Evolutionary conservation across 2,888 invertebrate genomes (phyloP), one percentile per base, ranked within the genome.

Genomic region (Pristionchus exspectatus): DNA sequence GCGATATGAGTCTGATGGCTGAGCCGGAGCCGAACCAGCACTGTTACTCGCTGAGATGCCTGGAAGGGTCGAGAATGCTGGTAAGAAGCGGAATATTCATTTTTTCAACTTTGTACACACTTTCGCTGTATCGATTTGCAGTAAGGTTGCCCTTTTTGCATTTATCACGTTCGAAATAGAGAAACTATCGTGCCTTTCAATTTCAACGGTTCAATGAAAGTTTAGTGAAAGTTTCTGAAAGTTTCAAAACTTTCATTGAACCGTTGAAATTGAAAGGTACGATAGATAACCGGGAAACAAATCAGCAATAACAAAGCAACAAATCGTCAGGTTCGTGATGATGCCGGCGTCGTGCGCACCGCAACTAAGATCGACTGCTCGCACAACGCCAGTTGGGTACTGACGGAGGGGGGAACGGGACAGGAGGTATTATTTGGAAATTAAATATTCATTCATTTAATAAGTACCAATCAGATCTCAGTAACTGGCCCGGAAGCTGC

Each of bases 311-410:
- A 21, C 59, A 59, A 59, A 69, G n/a, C n/a, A 69, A 24, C 10
- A n/a, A 27, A 12, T 84, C 7, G n/a, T 44, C 69, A 87, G 87
- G 30, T 87, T n/a, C 87, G 87, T 1, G 87, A 87, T 10, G 87
- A 87, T 30, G 7, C 44, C 4, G 87, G 69, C 14, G 18, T 1
- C 1, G 24, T 87, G 3, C 87, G 87, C 0, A 56, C 27, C 1
- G 69, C 87, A 1, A 69, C 66, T 0, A 87, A 69, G 30, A 87
- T 87, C 69, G 87, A 87, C 50, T 87, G 87, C 69, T 87, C 69
- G 14, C 87, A 87, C 10, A 38, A 27, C 12, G 87, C 54, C 16
- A 87, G 66, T n/a, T 87, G 87, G 87, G 87, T 87, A 10, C 69
- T 87, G n/a, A 87, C 87, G 1, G 87, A 87, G 16, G 44, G 9